Evolutionary conservation across 2,888 invertebrate species (phyloP), one percentile per base, ranked within the genome.

Genomic region (Leucophenga maculata): DNA sequence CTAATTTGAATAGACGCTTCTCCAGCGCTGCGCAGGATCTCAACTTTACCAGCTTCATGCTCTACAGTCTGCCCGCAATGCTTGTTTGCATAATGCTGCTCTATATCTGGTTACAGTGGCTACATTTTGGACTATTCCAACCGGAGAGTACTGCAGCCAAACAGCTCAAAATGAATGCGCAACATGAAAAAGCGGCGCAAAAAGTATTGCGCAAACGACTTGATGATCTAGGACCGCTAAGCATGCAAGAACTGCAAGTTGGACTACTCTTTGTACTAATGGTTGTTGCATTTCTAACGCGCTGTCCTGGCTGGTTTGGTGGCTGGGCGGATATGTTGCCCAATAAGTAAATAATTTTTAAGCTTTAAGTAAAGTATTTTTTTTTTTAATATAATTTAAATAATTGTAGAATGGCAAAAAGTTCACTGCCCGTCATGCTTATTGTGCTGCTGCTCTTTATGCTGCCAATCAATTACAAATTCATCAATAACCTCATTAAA

Each of bases 251-350:
- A 86, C 90, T 88, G 85, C 89, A 90, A 11, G 93, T 94, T 0
- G 92, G 92, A 0, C 55, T 91, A 2, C 89, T 94, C 65, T 97
- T 97, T 88, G 81, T 93, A 31, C 73, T 93, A 8, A 92, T 95
- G 0, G 93, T 97, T 46, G 83, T 93, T 67, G 89, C 97, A 71
- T 97, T 96, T 93, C 93, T 97, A 87, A 93, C 95, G 87, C 91
- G 96, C 55, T 92, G 93, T 72, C 97, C 97, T 0, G 94, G 95
- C 72, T 94, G 96, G 86, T 92, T 95, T 77, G 89, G 90, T 0
- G 97, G 97, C 0, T 97, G 96, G 95, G 93, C 94, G 0, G 91
- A 91, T 68, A 87, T 74, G 3, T 71, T 80, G 16, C 65, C 65
- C 1, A 48, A 52, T 4, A 67, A 60, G 73, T 77, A 65, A 70